Base-by-base conservation (phyloP, 2,888 invertebrate species). In the Rhagophthalmus giganteus region DNA sequence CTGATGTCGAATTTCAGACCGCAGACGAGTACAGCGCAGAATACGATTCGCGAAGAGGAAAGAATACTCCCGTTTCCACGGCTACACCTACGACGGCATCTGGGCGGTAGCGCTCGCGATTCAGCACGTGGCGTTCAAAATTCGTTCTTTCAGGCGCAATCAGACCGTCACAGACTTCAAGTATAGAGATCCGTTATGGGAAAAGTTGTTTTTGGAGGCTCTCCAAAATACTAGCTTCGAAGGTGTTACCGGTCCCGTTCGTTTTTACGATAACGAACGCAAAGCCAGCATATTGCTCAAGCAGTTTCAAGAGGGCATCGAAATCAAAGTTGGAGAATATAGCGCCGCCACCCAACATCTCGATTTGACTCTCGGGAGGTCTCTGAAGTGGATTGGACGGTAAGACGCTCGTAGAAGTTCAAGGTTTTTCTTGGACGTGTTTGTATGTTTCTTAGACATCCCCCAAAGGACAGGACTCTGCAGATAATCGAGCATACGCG, bases 21-120 rank as follows among this genome's bases (percentile, higher is more conserved):
- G 88, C 95, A 0, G 86, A 88, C 61, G 91, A 94, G 71, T 96
- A 96, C 71, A 82, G 87, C 67, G 79, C 81, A 26, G 88, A 92
- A 71, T 96, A 96, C 73, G 87, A 94, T 66, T 82, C 87, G 16
- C 77, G 88, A 55, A 80, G 93, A 58, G 88, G 90, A 1, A 76
- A 1, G 92, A 94, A 68, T 95, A 93, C 76, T 95, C 94, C 24
- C 83, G 94, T 59, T 97, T 94, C 71, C 96, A 97, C 73, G 97
- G 96, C 1, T 99, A 98, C 74, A 96, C 97, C 6, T 99, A 98
- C 73, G 98, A 99, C 74, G 98, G 94, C 2, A 91, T 99, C 59
- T 98, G 98, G 97, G 93, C 96, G 0, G 92, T 98, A 60, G 98
- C 98, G 0, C 75, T 94, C 52, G 97, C 97, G 1, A 90, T 99